Evolutionary conservation across 2,797 vertebrate genomes (phyloP).

Genomic region (Mormyrops attenuatus): DNA sequence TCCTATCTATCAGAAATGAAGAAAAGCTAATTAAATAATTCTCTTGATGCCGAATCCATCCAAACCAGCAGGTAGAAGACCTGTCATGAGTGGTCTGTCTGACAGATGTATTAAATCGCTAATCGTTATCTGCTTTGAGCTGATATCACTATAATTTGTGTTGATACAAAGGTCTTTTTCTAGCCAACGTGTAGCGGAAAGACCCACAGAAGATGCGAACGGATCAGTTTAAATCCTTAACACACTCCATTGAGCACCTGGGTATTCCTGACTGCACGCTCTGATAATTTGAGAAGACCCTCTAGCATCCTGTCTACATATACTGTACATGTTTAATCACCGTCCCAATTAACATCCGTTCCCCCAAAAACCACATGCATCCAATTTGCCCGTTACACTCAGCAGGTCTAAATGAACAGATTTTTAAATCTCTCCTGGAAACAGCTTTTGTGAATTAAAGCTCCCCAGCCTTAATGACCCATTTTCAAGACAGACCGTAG

Average conservation of each 20-base stretch:
- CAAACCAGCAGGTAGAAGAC: background rate
- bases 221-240: background rate
- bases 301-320: background rate
- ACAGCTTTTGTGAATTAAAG: conserved; percentile 36
- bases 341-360: background rate
- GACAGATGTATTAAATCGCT: background rate
- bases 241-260: background rate
- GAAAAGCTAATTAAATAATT: background rate
- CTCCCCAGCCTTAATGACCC: conserved; percentile 24
- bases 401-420: background rate
- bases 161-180: background rate
- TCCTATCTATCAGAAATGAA: background rate
- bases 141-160: background rate
- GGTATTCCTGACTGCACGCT: background rate
- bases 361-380: background rate
- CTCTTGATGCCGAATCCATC: background rate
- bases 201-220: background rate
- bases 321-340: background rate
- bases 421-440: background rate
- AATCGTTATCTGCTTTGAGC: background rate
- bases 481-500: conserved; percentile 22
- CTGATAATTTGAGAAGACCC: background rate
- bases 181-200: background rate
- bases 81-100: background rate
- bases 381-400: background rate